These are phyloP conservation scores for Drosophila kurseongensis DNA, from an alignment of 1,140 invertebrate genomes.

Conservation along the genomic window DNA sequence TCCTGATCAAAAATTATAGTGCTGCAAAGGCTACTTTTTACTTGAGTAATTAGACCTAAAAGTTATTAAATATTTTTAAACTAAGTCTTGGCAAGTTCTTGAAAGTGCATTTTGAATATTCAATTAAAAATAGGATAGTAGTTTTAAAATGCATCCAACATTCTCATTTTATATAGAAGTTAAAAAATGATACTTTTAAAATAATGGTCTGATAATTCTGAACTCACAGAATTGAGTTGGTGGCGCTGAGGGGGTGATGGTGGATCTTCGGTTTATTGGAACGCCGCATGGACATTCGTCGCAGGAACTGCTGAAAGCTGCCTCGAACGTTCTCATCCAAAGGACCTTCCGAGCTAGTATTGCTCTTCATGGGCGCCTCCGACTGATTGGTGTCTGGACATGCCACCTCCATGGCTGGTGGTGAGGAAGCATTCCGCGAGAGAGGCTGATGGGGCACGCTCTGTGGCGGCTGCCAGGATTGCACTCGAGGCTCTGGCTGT, in stretches of 20 bases:
- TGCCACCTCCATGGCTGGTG: conserved; percentile 58
- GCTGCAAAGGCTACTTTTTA: no score
- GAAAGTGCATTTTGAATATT: no score
- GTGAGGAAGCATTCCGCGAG: conserved; percentile 74
- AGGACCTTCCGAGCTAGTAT: neutral
- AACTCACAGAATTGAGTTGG: conserved; percentile 77
- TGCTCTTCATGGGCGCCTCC: neutral
- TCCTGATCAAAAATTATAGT: no score
- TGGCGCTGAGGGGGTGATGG: conserved; percentile 66
- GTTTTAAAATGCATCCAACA: no score
- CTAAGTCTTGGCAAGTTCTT: no score
- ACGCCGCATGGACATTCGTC: conserved; percentile 81
- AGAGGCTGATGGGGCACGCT: conserved; percentile 60
- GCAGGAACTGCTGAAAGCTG: conserved; percentile 81
- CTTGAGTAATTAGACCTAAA: no score
- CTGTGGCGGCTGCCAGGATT: conserved; percentile 52
- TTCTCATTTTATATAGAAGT: no score
- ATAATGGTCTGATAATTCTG: neutral
- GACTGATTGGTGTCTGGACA: neutral
- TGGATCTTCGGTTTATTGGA: conserved; percentile 72
- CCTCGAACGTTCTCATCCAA: conserved; percentile 39
- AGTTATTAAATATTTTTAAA: no score
- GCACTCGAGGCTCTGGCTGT: conserved; percentile 29
- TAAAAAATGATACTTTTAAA: no score
- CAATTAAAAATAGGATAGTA: no score